Base-by-base conservation (phyloP, 2,888 invertebrate genomes). In the Drosophila anceps region DNA sequence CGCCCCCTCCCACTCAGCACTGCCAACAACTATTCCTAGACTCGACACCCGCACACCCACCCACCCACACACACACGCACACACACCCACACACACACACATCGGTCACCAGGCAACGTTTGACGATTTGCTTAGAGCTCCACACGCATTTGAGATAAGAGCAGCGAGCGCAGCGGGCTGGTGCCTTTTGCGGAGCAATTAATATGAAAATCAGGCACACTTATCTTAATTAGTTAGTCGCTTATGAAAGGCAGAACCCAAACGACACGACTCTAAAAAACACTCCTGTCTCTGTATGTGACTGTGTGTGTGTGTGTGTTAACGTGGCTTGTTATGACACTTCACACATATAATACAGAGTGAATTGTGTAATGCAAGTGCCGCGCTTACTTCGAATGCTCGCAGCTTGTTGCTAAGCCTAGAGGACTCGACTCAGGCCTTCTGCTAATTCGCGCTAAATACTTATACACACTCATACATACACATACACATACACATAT, bases 191-290 rank as follows among this genome's bases (percentile, higher is more conserved):
- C 83, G 84, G 84, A 74, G 79, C 91, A 82, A 90, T 87, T 87
- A 82, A 87, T 90, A 87, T 87, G 90, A 90, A 87, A 87, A 87
- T 87, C 87, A 87, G 91, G 82, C 90, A 88, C 88, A 87, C 87
- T 87, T 87, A 87, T 87, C 87, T 90, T 87, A 87, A 87, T 87
- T 87, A 87, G 90, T 73, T 81, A 90, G 76, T 90, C 88, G 73
- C 81, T 63, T 71, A 48, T 62, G 66, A 81, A 82, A 71, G 65
- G 57, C 61, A 41, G 15, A 78, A 53, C 54, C 61, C 39, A 54
- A 69, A 51, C 61, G 46, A 53, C 31, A 29, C 33, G 48, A 29
- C 35, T 35, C 57, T n/a, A 39, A 37, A 41, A 41, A 55, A 46
- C 62, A 58, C 61, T 27, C 12, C 20, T 62, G 63, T 64, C 61